Percentiles rank a stretch among this genome's conserved stretches.
phyloP scores from a whole-genome alignment of 2,113 vertebrate genomes.

The Empidonax alnorum region DNA sequence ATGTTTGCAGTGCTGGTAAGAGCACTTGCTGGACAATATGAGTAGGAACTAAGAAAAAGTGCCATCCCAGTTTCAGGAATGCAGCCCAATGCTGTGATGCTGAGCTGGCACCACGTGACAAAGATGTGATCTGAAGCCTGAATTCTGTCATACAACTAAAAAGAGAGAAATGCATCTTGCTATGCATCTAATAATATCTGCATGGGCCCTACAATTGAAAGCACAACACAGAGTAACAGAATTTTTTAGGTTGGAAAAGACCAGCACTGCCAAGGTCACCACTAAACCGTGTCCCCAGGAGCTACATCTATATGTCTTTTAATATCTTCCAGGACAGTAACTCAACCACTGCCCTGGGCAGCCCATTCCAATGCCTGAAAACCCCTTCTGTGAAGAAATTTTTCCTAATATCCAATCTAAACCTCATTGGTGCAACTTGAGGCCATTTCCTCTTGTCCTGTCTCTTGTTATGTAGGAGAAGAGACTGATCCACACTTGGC shows the following conservation, averaged over 20 bases:
- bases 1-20: not conserved
- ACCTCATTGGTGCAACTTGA: not conserved
- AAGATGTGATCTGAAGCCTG: accelerated
- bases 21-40: not conserved
- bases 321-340: not conserved
- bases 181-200: not conserved
- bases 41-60: not conserved
- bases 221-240: not conserved
- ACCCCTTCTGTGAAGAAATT: not conserved
- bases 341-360: not conserved
- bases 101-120: not conserved
- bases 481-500: not conserved
- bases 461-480: not conserved
- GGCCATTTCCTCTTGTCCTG: not conserved
- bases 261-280: not conserved
- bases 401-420: not conserved
- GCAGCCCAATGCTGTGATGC: accelerated
- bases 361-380: not conserved
- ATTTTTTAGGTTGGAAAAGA: not conserved
- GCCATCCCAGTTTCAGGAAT: not conserved
- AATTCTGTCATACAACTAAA: not conserved
- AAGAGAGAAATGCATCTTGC: not conserved
- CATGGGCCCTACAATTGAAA: accelerated
- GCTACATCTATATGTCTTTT: not conserved
- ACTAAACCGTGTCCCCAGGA: not conserved